These are phyloP conservation scores for Caenorhabditis sinica DNA, from an alignment of 2,888 invertebrate genomes.

Conservation along the genomic window DNA sequence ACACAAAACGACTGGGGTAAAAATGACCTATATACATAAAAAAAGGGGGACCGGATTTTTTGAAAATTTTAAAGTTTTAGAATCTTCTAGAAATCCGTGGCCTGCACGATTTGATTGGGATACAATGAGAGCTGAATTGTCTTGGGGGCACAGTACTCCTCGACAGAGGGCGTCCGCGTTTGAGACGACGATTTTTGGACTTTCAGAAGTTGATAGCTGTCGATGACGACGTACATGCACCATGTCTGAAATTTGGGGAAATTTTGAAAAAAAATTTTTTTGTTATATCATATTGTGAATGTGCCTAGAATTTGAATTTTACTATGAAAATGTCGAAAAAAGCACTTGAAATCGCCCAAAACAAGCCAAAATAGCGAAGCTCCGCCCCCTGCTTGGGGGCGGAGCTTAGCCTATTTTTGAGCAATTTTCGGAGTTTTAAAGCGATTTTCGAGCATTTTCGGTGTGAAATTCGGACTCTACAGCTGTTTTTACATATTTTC, in stretches of 20 bases:
- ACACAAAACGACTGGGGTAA: background rate
- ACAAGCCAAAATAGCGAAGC: too few species aligned
- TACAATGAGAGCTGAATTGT: slow-evolving; percentile 58
- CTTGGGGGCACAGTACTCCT: slow-evolving; percentile 60
- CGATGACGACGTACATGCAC: slow-evolving; percentile 63
- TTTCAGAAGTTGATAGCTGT: slow-evolving; percentile 54
- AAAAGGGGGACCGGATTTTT: slow-evolving; percentile 23
- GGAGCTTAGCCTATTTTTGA: background rate
- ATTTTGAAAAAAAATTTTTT: background rate
- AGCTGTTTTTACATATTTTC: too few species aligned
- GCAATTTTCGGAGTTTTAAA: too few species aligned
- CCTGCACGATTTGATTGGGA: slow-evolving; percentile 60
- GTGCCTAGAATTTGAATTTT: background rate
- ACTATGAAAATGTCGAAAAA: background rate
- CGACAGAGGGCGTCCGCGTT: slow-evolving; percentile 26
- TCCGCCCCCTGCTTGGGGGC: too few species aligned
- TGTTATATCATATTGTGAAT: too few species aligned
- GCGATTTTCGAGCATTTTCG: too few species aligned
- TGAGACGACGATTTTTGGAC: slow-evolving; percentile 31
- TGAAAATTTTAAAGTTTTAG: background rate
- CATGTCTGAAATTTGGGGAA: slow-evolving; percentile 51
- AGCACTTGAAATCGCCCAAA: background rate
- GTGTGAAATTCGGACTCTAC: too few species aligned
- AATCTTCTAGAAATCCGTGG: slow-evolving; percentile 60
- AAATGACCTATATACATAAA: slow-evolving; percentile 37